These are phyloP conservation scores for Cataglyphis altisquamis DNA, from an alignment of 2,888 invertebrate species.

Conservation along the genomic window DNA sequence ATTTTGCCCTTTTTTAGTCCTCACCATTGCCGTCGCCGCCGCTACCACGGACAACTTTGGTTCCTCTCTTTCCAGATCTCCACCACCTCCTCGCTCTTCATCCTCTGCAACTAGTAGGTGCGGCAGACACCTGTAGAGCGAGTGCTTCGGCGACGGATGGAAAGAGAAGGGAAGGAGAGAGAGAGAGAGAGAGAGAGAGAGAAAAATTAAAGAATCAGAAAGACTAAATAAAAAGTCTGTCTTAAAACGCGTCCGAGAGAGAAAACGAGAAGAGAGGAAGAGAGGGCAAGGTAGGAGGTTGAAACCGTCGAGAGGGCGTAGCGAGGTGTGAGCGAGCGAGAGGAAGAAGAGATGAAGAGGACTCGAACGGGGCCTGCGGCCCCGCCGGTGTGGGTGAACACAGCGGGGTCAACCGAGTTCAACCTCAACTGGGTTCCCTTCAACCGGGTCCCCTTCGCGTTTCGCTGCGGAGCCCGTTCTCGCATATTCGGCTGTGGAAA, in stretches of 20 bases:
- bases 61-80: conserved; percentile 37
- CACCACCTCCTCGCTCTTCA: conserved; percentile 30
- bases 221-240: conserved; percentile 72
- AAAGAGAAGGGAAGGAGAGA: conserved; percentile 19
- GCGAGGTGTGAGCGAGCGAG: conserved; percentile 48
- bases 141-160: conserved; percentile 68
- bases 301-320: conserved; percentile 51
- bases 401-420: conserved; percentile 82
- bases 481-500: conserved; percentile 72
- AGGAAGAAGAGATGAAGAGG: conserved; percentile 60
- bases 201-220: conserved; percentile 75
- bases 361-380: conserved; percentile 76
- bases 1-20: conserved; percentile 73
- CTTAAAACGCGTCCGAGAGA: conserved; percentile 70
- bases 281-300: conserved; percentile 18
- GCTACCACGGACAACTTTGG: conserved; percentile 12
- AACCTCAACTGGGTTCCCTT: conserved; percentile 77
- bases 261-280: conserved; percentile 26
- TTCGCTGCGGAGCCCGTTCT: conserved; percentile 63
- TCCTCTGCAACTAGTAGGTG: conserved; percentile 71
- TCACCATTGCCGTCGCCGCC: conserved; percentile 37
- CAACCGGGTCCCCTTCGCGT: conserved; percentile 70
- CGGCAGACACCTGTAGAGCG: conserved; percentile 81
- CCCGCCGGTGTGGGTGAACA: conserved; percentile 82
- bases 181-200: conserved; percentile 52